Evolutionary conservation across 2,113 vertebrate species (phyloP).

Genomic region (Theristicus caerulescens): DNA sequence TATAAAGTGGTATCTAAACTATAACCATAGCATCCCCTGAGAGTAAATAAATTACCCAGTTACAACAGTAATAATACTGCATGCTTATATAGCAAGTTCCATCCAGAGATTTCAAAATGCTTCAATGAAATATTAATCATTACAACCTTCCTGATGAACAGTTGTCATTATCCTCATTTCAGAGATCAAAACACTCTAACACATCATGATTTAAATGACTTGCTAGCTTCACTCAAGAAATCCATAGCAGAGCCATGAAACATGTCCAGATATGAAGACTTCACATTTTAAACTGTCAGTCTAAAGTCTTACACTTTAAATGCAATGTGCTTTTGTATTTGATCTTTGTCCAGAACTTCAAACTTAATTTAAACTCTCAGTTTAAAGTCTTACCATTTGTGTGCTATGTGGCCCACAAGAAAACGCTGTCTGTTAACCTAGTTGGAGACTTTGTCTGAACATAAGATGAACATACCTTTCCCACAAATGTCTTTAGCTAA

Average conservation of each 20-base stretch:
- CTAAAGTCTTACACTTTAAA: background rate
- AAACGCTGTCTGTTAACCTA: background rate
- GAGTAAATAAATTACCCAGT: background rate
- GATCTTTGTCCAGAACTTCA: conserved; percentile 18
- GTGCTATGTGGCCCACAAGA: background rate
- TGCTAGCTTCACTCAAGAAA: background rate
- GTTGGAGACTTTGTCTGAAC: background rate
- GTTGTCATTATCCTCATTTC: background rate
- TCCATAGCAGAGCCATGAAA: background rate
- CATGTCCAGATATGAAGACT: background rate
- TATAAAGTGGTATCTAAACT: background rate
- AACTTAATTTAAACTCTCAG: background rate
- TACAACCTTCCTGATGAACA: background rate
- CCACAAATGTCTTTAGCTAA: conserved; percentile 2
- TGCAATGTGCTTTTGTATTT: background rate
- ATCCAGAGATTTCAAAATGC: background rate
- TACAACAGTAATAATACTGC: background rate
- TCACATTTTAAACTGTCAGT: background rate
- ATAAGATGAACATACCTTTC: background rate
- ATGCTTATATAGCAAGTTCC: background rate
- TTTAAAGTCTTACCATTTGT: background rate
- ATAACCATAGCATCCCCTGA: background rate
- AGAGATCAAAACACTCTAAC: conserved; percentile 3
- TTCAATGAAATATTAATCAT: background rate
- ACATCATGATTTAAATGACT: background rate